phyloP scores from a whole-genome alignment of 2,113 vertebrate species.

The Corydoras maculifer region DNA sequence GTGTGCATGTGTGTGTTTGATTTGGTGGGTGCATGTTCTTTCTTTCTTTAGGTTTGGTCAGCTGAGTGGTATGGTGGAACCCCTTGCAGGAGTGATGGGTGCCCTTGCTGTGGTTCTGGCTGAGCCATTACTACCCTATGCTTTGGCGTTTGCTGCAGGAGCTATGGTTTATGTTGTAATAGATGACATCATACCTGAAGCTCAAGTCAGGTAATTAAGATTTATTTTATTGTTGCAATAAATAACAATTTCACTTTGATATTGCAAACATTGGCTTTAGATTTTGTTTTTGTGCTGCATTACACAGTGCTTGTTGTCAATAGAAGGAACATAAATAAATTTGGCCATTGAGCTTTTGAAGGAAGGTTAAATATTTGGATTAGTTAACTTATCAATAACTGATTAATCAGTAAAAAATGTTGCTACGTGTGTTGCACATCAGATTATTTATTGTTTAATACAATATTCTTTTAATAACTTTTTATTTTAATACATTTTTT shows the following conservation, averaged over 20 bases:
- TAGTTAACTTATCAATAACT: too few species aligned
- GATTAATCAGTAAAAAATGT: too few species aligned
- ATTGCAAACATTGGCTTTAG: too few species aligned
- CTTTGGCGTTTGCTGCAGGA: slow-evolving; percentile 86
- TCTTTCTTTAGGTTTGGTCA: slow-evolving; percentile 80
- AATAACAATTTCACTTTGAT: too few species aligned
- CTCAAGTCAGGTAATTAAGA: slow-evolving; percentile 79
- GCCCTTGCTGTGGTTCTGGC: slow-evolving; percentile 78
- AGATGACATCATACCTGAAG: slow-evolving; percentile 94
- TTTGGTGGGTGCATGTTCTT: neutral
- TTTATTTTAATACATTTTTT: too few species aligned
- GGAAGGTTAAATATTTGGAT: too few species aligned
- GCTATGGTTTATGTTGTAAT: slow-evolving; percentile 96
- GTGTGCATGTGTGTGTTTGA: neutral
- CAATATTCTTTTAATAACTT: neutral
- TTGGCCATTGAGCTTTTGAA: too few species aligned
- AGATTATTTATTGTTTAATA: neutral
- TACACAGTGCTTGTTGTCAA: too few species aligned
- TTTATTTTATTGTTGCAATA: neutral
- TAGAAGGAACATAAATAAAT: too few species aligned
- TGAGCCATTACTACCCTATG: slow-evolving; percentile 85
- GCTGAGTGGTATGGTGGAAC: slow-evolving; percentile 96
- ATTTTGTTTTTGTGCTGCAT: neutral
- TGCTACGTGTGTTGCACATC: neutral
- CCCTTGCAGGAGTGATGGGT: slow-evolving; percentile 75